Evolutionary conservation across 2,888 invertebrate species (phyloP).

Genomic region (Dryococelus australis): DNA sequence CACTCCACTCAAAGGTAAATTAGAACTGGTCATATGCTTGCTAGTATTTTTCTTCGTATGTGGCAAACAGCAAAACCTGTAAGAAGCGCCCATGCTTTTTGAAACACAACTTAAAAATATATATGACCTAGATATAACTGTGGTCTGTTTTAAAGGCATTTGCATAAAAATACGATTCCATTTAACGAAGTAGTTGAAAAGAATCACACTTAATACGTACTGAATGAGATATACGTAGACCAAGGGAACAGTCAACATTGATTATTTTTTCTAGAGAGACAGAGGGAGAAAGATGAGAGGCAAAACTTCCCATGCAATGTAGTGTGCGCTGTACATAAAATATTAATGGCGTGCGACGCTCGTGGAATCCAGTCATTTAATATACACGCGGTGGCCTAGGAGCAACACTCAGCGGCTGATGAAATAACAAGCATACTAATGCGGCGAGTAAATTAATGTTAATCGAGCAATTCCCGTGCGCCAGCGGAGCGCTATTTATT

Average conservation of each 20-base stretch:
- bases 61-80: no score
- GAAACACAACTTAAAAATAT: no score
- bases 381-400: not conserved
- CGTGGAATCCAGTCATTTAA: not conserved
- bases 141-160: no score
- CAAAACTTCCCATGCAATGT: not conserved
- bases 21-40: no score
- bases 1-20: no score
- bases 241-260: not conserved
- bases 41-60: no score
- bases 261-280: not conserved
- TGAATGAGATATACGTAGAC: not conserved
- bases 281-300: not conserved
- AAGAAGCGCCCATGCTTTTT: no score
- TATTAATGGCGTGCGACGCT: not conserved
- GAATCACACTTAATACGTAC: not conserved
- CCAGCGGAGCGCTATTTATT: not conserved
- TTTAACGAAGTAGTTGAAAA: not conserved
- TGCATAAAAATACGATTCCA: not conserved
- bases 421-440: conserved; percentile 16
- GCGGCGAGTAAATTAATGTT: not conserved
- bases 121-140: no score
- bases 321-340: not conserved
- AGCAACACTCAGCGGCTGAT: not conserved
- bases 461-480: not conserved